Conservation (phyloP, 2,888 invertebrate species). For the Pseudococcus viburni region DNA sequence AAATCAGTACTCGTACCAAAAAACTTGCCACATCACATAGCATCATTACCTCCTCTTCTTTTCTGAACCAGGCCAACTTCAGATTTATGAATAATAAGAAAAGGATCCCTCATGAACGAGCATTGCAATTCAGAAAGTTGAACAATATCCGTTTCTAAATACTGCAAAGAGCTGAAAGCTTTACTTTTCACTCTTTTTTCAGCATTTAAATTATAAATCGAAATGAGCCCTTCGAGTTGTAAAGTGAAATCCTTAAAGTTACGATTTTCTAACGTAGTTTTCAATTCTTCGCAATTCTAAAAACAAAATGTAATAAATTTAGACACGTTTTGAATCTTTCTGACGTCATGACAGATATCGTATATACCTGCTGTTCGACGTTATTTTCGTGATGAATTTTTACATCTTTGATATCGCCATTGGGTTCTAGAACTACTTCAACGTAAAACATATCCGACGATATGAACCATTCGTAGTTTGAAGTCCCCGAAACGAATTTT, state of each 20-base stretch:
- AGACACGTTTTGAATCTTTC: neutral
- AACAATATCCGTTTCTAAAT: conserved; percentile 90
- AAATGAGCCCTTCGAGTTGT: conserved; percentile 90
- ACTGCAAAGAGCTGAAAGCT: conserved; percentile 92
- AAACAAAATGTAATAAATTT: neutral
- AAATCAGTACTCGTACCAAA: neutral
- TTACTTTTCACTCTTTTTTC: conserved; percentile 96
- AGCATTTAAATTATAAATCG: conserved; percentile 93
- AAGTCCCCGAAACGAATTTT: conserved; percentile 88
- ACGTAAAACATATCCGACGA: conserved; percentile 97
- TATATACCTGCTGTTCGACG: conserved; percentile 73
- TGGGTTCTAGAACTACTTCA: conserved; percentile 88
- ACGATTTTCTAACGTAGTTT: conserved; percentile 84
- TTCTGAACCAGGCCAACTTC: conserved; percentile 89
- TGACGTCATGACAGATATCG: neutral
- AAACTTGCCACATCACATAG: neutral
- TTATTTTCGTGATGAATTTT: conserved; percentile 93
- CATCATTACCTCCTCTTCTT: conserved; percentile 80
- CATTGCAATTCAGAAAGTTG: conserved; percentile 83
- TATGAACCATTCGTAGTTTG: conserved; percentile 87
- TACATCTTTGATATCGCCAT: conserved; percentile 90
- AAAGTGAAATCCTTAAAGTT: conserved; percentile 94
- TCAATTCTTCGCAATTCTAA: conserved; percentile 89
- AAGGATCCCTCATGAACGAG: conserved; percentile 80
- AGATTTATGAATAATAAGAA: conserved; percentile 85